A percentile compares a stretch with the other conserved stretches of the same genome.
phyloP scores from a whole-genome alignment of 2,797 vertebrate species.

The Hylomyscus alleni region DNA sequence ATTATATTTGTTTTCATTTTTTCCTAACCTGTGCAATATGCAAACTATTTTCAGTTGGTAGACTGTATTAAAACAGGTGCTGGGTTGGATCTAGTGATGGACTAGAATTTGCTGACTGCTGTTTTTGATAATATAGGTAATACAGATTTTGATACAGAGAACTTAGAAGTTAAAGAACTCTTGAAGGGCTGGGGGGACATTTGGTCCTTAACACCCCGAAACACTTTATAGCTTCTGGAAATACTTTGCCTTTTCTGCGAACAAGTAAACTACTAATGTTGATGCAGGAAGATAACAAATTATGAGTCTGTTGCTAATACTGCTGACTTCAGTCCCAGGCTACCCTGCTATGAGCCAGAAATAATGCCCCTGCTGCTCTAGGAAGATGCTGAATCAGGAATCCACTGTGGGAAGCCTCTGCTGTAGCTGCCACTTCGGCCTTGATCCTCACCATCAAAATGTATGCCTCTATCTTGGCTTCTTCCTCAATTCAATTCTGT shows the following conservation, averaged over 20 bases:
- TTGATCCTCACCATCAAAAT: constrained; percentile 70
- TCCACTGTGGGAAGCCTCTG: constrained; percentile 30
- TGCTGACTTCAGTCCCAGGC: constrained; percentile 68
- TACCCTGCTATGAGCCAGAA: constrained; percentile 68
- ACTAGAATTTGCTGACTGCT: not conserved
- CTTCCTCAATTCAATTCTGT: constrained; percentile 25
- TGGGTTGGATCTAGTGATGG: not conserved
- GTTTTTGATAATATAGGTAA: not conserved
- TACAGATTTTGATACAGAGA: not conserved
- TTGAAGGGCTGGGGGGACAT: constrained; percentile 1
- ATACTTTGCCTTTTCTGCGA: constrained; percentile 1
- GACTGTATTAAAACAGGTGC: constrained; percentile 38
- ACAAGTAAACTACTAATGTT: not conserved
- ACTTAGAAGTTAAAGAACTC: not conserved
- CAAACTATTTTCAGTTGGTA: constrained; percentile 36
- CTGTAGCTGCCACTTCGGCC: constrained; percentile 38
- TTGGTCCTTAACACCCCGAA: not conserved
- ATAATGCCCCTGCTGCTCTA: constrained; percentile 23
- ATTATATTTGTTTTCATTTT: constrained; percentile 12
- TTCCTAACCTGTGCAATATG: not conserved
- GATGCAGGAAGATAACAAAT: constrained; percentile 51
- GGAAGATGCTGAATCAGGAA: constrained; percentile 76
- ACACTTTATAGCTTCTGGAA: constrained; percentile 41
- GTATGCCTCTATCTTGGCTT: constrained; percentile 36
- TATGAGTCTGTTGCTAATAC: constrained; percentile 41